Conservation (phyloP, 2,888 invertebrate species). For the Taenaris catops region DNA sequence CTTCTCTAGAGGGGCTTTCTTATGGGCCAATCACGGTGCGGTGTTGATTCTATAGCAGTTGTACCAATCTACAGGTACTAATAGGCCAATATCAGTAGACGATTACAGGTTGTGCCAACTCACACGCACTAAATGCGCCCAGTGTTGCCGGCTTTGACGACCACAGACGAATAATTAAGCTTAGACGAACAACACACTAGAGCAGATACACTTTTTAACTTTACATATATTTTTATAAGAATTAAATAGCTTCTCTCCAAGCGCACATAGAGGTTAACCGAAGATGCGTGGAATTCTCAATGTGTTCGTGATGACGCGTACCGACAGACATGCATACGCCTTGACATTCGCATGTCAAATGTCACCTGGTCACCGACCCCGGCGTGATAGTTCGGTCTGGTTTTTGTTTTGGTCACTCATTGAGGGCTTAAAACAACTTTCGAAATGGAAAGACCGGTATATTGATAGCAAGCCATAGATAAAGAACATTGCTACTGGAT, state of each 20-base stretch:
- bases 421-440: slow-evolving; percentile 27
- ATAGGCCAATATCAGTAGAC: no score
- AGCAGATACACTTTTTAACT: no score
- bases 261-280: slow-evolving; percentile 1
- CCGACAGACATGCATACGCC: slow-evolving; percentile 41
- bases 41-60: no score
- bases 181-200: no score
- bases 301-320: slow-evolving; percentile 20
- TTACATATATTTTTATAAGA: background rate
- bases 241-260: background rate
- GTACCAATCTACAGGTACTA: no score
- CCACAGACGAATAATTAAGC: no score
- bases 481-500: slow-evolving; percentile 1
- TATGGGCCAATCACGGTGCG: no score
- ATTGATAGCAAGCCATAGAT: slow-evolving; percentile 10
- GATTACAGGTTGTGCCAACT: no score
- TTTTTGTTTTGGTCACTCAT: slow-evolving; percentile 29
- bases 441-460: slow-evolving; percentile 22
- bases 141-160: no score
- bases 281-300: slow-evolving; percentile 12
- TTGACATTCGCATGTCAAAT: slow-evolving; percentile 78
- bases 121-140: no score
- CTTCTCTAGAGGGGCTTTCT: no score
- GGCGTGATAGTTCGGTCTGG: slow-evolving; percentile 49
- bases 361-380: slow-evolving; percentile 63